Conservation (phyloP, 2,888 invertebrate genomes). For the Drosophila aldrichi region DNA sequence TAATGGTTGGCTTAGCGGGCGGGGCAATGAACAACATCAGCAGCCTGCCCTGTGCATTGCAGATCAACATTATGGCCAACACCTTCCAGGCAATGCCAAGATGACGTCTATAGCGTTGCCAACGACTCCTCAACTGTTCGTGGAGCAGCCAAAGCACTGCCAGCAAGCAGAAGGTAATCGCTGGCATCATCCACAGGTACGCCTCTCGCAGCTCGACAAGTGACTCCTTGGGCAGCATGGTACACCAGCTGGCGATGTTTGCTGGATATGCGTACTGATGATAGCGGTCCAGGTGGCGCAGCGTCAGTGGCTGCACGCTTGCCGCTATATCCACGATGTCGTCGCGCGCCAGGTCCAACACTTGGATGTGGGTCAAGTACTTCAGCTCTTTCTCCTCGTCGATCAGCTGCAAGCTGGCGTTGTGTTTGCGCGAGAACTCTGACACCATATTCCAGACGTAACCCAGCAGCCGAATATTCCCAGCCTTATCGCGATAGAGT, state of each 20-base stretch:
- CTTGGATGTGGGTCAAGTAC: slow-evolving; percentile 33
- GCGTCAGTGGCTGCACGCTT: slow-evolving; percentile 45
- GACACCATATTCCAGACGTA: slow-evolving; percentile 62
- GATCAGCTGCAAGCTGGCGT: slow-evolving; percentile 48
- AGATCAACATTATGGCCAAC: slow-evolving; percentile 31
- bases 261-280: slow-evolving; percentile 55
- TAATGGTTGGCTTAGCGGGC: slow-evolving; percentile 25
- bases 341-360: slow-evolving; percentile 42
- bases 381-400: slow-evolving; percentile 6
- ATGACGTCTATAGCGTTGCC: slow-evolving; percentile 34
- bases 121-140: slow-evolving; percentile 22
- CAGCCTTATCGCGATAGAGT: slow-evolving; percentile 38
- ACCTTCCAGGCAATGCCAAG: slow-evolving; percentile 47
- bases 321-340: slow-evolving; percentile 57
- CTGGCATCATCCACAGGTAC: slow-evolving; percentile 22
- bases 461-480: slow-evolving; percentile 38
- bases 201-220: slow-evolving; percentile 19
- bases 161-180: slow-evolving; percentile 18
- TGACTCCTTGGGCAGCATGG: slow-evolving; percentile 60
- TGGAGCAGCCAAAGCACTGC: slow-evolving; percentile 25
- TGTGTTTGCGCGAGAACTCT: slow-evolving; percentile 49
- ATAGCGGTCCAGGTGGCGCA: slow-evolving; percentile 16
- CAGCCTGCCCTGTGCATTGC: slow-evolving; percentile 52
- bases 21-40: slow-evolving; percentile 41
- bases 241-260: slow-evolving; percentile 60